Percentiles rank a stretch among this genome's conserved stretches.
phyloP scores from a whole-genome alignment of 2,888 invertebrate genomes.

The Dione juno region DNA sequence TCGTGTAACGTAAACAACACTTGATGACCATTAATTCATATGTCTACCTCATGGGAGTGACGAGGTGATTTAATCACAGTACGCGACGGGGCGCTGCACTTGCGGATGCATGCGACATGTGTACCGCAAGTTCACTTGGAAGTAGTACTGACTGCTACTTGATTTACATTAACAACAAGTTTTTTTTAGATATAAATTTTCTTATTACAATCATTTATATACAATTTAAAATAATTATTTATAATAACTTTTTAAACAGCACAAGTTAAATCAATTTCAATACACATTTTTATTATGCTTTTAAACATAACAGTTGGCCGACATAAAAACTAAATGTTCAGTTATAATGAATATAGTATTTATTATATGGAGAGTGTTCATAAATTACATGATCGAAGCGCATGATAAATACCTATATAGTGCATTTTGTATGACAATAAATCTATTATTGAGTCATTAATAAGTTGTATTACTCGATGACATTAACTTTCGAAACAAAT shows the following conservation, averaged over 20 bases:
- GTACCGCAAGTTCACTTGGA: conserved; percentile 24
- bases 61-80: conserved; percentile 49
- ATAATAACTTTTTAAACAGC: not conserved
- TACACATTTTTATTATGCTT: conserved; percentile 1
- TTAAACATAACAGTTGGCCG: conserved; percentile 6
- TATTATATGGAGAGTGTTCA: conserved; percentile 1
- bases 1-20: conserved; percentile 69
- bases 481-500: conserved; percentile 22
- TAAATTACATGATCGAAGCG: conserved; percentile 11
- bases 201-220: not conserved
- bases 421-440: conserved; percentile 7
- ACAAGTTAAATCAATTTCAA: not conserved
- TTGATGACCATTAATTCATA: conserved; percentile 73
- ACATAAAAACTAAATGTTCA: conserved; percentile 14
- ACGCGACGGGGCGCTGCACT: conserved; percentile 40
- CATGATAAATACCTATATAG: not conserved
- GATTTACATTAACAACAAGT: conserved; percentile 21
- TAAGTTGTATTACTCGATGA: conserved; percentile 21
- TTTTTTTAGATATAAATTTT: not conserved
- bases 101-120: conserved; percentile 32
- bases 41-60: conserved; percentile 66
- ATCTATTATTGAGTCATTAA: conserved; percentile 17
- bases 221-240: not conserved
- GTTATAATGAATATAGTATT: conserved; percentile 8
- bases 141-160: conserved; percentile 5